Percentiles rank a stretch among this genome's conserved stretches.
Evolutionary conservation across 2,888 invertebrate species (phyloP).

Genomic region (Sepioteuthis lessoniana): DNA sequence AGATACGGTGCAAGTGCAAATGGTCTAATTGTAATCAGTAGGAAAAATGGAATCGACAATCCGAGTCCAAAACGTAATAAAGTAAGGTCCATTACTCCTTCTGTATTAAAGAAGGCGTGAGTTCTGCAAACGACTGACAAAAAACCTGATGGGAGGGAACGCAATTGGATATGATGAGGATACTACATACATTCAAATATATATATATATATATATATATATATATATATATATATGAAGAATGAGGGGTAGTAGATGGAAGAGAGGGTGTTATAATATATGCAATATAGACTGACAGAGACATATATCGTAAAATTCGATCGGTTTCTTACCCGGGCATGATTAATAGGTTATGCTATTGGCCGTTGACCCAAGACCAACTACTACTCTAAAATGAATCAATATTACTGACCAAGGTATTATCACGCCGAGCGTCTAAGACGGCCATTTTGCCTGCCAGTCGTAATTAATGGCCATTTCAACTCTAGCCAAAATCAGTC

Average conservation of each 20-base stretch:
- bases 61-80: no score
- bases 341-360: conserved; percentile 9
- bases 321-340: neutral
- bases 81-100: no score
- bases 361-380: neutral
- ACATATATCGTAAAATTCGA: neutral
- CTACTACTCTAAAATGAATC: neutral
- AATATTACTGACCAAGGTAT: neutral
- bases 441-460: neutral
- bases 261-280: neutral
- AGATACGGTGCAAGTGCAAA: no score
- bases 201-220: neutral
- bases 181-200: no score
- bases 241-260: neutral
- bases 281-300: neutral
- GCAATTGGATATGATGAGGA: no score
- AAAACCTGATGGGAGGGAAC: no score
- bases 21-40: no score
- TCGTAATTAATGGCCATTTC: neutral
- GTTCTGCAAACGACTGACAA: no score
- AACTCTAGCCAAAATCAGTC: neutral
- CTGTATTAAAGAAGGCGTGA: no score
- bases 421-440: neutral
- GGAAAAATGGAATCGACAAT: no score
- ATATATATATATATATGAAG: neutral